Evolutionary conservation across 2,797 vertebrate genomes (phyloP).

Genomic region (Epinephelus coioides): DNA sequence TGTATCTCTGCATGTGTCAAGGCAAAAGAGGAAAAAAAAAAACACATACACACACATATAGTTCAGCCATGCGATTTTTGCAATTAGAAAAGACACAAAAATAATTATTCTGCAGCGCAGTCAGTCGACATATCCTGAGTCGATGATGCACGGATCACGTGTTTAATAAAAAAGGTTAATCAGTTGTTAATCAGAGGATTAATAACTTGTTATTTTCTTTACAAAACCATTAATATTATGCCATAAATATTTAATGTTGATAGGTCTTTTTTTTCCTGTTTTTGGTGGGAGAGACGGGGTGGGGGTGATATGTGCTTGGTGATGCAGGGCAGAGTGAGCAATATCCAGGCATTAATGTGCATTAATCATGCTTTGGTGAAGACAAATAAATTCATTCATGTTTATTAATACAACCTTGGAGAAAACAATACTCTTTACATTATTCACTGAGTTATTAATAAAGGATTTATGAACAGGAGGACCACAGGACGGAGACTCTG

Average conservation of each 20-base stretch:
- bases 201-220: slow-evolving; percentile 91
- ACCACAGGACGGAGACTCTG: slow-evolving; percentile 67
- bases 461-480: slow-evolving; percentile 83
- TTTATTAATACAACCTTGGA: slow-evolving; percentile 91
- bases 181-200: slow-evolving; percentile 91
- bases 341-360: slow-evolving; percentile 86
- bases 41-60: slow-evolving; percentile 72
- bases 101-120: slow-evolving; percentile 88
- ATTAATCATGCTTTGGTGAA: slow-evolving; percentile 90
- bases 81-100: slow-evolving; percentile 90
- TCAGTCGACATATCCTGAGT: slow-evolving; percentile 87
- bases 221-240: slow-evolving; percentile 90
- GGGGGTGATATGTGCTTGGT: slow-evolving; percentile 70
- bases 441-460: slow-evolving; percentile 89
- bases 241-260: slow-evolving; percentile 91
- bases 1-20: slow-evolving; percentile 68
- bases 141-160: slow-evolving; percentile 88
- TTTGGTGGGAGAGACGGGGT: slow-evolving; percentile 60
- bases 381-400: slow-evolving; percentile 90
- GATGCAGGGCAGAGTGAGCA: slow-evolving; percentile 83
- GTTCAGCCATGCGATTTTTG: slow-evolving; percentile 87
- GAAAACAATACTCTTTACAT: slow-evolving; percentile 90
- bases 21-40: slow-evolving; percentile 19
- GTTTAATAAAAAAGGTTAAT: slow-evolving; percentile 91
- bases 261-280: slow-evolving; percentile 79